Evolutionary conservation across 2,113 vertebrate species (phyloP), one percentile per base, ranked within the genome.

Genomic region (Tetrao urogallus): DNA sequence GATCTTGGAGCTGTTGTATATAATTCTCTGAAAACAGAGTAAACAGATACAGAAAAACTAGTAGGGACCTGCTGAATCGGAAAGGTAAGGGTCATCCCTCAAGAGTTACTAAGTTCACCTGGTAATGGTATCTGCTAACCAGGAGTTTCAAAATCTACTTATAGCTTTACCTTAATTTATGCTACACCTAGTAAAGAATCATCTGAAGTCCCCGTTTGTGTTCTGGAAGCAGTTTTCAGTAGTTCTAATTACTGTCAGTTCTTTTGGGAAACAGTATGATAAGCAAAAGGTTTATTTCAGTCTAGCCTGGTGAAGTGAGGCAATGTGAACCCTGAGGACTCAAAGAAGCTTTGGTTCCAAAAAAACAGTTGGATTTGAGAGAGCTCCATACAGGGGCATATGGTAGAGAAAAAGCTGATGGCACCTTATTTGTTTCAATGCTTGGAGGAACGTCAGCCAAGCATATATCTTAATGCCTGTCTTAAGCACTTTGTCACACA

Each of bases 11-110:
- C 85, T 47, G 28, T 8, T 60, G 52, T 30, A 73, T 34, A 47
- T 56, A 76, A 45, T 82, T 82, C 43, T 88, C 54, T 85, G 48
- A 85, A 89, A 94, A 52, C 8, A 42, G 18, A 84, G 21, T 38
- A 67, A 89, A 91, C 24, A 75, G 38, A 58, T 50, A 32, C 4
- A 91, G 47, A 78, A 85, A 86, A 89, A 48, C 4, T 16, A 50
- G 9, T 34, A 28, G 6, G 65, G 11, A 4, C 10, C 13, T 85
- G 8, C 34, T 82, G 34, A 14, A 24, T 57, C 12, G 75, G 50
- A 67, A 32, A 15, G 24, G 10, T 10, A 60, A 63, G 13, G 18
- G 5, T 2, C 15, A 60, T 15, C 4, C 10, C 54, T 87, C n/a
- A 84, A 45, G 36, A 86, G 57, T 43, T 47, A 70, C 40, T 30